Percentiles rank a stretch among this genome's conserved stretches.
phyloP scores from a whole-genome alignment of 2,888 invertebrate genomes.

The Drosophila kanekoi region DNA sequence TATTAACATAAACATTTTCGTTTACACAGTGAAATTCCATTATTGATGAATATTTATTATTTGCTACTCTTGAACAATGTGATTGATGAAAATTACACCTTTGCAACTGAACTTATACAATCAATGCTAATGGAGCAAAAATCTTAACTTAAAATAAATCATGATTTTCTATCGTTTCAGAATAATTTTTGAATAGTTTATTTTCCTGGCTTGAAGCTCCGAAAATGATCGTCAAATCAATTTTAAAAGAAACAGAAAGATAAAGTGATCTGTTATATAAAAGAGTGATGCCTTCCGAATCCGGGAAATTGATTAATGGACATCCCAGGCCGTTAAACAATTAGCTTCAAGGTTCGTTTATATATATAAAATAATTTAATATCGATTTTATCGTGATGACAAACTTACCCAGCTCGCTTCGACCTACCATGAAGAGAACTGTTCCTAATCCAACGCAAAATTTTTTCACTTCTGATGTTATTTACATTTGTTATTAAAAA shows the following conservation, averaged over 20 bases:
- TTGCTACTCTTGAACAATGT: slow-evolving; percentile 74
- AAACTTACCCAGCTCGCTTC: slow-evolving; percentile 78
- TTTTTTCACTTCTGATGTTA: slow-evolving; percentile 16
- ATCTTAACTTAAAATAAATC: background rate
- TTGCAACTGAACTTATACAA: slow-evolving; percentile 18
- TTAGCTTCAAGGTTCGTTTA: background rate
- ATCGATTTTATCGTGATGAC: slow-evolving; percentile 42
- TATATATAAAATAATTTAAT: background rate
- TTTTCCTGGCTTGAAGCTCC: too few species aligned
- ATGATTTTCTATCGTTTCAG: background rate
- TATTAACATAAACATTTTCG: too few species aligned
- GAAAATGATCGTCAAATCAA: too few species aligned
- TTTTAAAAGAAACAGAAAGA: background rate
- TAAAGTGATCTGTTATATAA: too few species aligned
- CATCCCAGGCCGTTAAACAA: background rate
- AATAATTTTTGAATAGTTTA: too few species aligned
- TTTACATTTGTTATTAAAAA: background rate
- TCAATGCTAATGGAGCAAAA: too few species aligned
- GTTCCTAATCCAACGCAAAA: slow-evolving; percentile 60
- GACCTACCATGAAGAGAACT: slow-evolving; percentile 74
- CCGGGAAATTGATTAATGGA: background rate
- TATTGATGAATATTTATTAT: slow-evolving; percentile 51
- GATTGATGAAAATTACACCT: slow-evolving; percentile 62
- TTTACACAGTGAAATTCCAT: background rate
- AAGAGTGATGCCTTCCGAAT: too few species aligned